Percentiles rank a stretch among this genome's conserved stretches.
phyloP scores from a whole-genome alignment of 2,113 vertebrate species.

The Illadopsis cleaveri region DNA sequence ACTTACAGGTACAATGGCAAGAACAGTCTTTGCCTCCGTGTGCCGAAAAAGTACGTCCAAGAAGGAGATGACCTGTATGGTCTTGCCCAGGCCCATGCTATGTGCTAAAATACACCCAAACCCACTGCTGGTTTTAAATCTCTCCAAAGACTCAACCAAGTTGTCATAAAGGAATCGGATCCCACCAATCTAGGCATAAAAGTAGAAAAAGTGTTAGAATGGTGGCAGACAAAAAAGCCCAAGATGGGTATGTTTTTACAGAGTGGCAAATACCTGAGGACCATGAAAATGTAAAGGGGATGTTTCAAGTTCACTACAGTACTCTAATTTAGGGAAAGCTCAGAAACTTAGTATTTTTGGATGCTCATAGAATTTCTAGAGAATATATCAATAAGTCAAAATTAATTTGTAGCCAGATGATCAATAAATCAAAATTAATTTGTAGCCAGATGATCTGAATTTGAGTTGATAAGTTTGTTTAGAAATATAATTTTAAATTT shows the following conservation, averaged over 20 bases:
- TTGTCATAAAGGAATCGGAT: conserved; percentile 98
- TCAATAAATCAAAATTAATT: not conserved
- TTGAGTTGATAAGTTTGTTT: not conserved
- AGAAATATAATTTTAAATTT: not conserved
- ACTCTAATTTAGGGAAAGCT: not conserved
- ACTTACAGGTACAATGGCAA: conserved; percentile 97
- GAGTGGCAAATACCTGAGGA: not conserved
- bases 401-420: not conserved
- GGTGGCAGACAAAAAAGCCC: not conserved
- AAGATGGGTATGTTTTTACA: not conserved
- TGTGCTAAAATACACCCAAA: conserved; percentile 98
- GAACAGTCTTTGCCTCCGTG: conserved; percentile 94
- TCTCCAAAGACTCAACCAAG: conserved; percentile 93
- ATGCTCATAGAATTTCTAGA: not conserved
- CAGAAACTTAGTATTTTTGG: not conserved
- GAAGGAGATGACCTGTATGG: conserved; percentile 97
- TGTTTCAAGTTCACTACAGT: not conserved
- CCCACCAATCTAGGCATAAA: conserved; percentile 85
- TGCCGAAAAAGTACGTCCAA: conserved; percentile 92
- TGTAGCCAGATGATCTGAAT: not conserved
- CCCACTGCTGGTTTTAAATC: conserved; percentile 94
- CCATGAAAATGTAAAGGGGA: not conserved
- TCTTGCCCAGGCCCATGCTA: conserved; percentile 98
- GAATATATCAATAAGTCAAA: not conserved
- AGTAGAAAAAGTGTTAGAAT: conserved; percentile 12